Conservation (phyloP, 2,888 invertebrate species). For the Scaptodrosophila latifasciaeformis region DNA sequence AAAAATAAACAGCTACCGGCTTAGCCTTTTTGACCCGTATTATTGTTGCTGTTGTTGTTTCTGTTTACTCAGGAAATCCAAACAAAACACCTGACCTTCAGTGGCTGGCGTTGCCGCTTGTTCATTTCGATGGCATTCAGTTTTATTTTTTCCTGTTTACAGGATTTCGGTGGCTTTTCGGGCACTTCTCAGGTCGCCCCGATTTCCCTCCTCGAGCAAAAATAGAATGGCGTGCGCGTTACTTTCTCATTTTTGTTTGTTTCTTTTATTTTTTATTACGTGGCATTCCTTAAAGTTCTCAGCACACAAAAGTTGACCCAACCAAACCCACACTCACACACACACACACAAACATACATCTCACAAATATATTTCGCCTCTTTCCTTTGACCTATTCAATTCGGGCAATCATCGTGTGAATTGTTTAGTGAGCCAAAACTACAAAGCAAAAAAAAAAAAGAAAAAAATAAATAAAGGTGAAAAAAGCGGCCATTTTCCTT, state of each 20-base stretch:
- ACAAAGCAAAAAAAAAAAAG: conserved; percentile 9
- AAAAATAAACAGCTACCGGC: conserved; percentile 41
- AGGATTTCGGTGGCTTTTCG: too few species aligned
- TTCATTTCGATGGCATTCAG: too few species aligned
- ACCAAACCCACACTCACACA: conserved; percentile 23
- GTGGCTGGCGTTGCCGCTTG: conserved; percentile 32
- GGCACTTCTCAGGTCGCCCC: too few species aligned
- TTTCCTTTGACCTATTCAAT: too few species aligned
- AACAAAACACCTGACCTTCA: conserved; percentile 49
- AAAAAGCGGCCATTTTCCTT: conserved; percentile 24
- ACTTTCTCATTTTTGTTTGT: too few species aligned
- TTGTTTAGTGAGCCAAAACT: conserved; percentile 22
- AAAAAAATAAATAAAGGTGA: conserved; percentile 5
- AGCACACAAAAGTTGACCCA: neutral
- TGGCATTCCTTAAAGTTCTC: conserved; percentile 21
- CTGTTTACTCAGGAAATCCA: conserved; percentile 2
- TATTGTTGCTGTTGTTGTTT: conserved; percentile 7
- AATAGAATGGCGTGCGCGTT: too few species aligned
- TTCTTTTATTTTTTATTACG: conserved; percentile 29
- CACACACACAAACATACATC: neutral
- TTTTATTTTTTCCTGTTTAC: too few species aligned
- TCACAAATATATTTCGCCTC: conserved; percentile 6
- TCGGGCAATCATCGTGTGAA: conserved; percentile 44
- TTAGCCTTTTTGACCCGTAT: too few species aligned
- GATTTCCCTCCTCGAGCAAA: too few species aligned